Conservation (phyloP, 2,888 invertebrate genomes). For the Chrysomela aeneicollis region DNA sequence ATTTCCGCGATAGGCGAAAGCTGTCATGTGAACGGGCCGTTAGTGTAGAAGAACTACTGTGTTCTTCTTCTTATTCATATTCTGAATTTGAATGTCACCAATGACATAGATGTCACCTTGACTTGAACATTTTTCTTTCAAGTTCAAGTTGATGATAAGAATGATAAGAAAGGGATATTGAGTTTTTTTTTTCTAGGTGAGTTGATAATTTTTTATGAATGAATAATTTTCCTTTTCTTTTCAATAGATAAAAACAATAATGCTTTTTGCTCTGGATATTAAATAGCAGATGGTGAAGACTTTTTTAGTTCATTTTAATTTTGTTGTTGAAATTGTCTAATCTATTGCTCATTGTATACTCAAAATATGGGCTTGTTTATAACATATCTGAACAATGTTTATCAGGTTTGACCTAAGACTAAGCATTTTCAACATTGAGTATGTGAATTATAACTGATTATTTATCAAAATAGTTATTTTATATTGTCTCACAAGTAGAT, state of each 20-base stretch:
- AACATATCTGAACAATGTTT: slow-evolving; percentile 21
- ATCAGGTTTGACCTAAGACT: slow-evolving; percentile 33
- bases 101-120: slow-evolving; percentile 40
- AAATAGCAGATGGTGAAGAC: no score
- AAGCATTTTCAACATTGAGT: slow-evolving; percentile 8
- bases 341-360: background rate
- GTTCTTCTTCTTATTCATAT: no score
- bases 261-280: background rate
- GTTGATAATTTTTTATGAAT: slow-evolving; percentile 11
- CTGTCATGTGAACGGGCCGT: no score
- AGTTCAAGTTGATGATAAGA: no score
- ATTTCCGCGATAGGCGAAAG: no score
- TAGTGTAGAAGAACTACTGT: no score
- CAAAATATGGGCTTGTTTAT: slow-evolving; percentile 26
- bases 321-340: background rate
- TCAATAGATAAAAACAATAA: background rate
- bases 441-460: background rate
- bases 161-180: slow-evolving; percentile 7
- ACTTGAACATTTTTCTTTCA: no score
- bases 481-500: background rate
- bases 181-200: slow-evolving; percentile 4
- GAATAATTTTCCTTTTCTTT: background rate
- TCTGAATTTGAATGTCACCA: background rate
- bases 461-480: background rate
- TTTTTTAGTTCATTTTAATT: slow-evolving; percentile 2